Evolutionary conservation across 2,113 vertebrate species (phyloP).

Genomic region (Hystrix brachyura): DNA sequence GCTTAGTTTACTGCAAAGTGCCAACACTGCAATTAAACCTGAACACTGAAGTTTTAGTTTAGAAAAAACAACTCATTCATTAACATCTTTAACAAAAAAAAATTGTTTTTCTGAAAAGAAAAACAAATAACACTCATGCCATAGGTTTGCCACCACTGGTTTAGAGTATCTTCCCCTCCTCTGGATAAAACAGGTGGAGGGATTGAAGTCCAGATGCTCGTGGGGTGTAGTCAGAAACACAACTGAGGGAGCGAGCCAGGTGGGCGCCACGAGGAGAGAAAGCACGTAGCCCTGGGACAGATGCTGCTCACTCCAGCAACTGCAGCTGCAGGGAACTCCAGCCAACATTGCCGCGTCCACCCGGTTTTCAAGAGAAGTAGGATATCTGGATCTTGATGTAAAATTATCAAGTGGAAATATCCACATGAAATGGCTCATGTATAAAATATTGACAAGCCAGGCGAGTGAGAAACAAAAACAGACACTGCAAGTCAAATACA

Average conservation of each 20-base stretch:
- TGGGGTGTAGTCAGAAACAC: background rate
- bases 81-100: background rate
- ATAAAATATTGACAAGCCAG: conserved; percentile 49
- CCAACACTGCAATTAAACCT: background rate
- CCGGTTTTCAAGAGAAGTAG: background rate
- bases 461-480: background rate
- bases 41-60: background rate
- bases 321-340: background rate
- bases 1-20: background rate
- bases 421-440: background rate
- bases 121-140: background rate
- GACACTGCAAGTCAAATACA: background rate
- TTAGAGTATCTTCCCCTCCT: background rate
- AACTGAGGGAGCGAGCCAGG: background rate
- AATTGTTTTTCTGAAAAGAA: background rate
- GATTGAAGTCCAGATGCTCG: background rate
- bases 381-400: background rate
- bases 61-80: background rate
- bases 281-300: accelerated
- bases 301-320: background rate
- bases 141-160: background rate
- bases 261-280: background rate
- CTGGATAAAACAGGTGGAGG: background rate
- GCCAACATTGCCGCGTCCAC: background rate
- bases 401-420: conserved; percentile 42